Base-by-base conservation (phyloP, 1,140 invertebrate genomes). In the Apocrypta bakeri region DNA sequence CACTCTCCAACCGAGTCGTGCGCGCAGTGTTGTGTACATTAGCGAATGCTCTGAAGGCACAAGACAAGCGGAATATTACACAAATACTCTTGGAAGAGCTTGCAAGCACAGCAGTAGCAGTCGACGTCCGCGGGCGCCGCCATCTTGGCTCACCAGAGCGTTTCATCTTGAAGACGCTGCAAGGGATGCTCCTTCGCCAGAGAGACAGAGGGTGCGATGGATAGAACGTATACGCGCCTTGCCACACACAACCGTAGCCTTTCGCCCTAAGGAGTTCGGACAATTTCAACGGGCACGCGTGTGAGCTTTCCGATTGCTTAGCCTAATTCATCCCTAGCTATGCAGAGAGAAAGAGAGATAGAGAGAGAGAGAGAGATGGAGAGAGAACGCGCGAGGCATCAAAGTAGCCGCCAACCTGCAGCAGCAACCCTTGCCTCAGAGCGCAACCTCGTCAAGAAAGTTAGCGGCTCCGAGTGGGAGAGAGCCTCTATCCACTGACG, bases 11-110 rank as follows among this genome's bases (percentile, higher is more conserved):
- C 14, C 82, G 83, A 37, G 56, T n/a, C 82, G 83, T 83, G 85
- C 85, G 85, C 85, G 71, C 86, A 69, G 87, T 88, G 89, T 91
- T 92, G 89, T 92, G 89, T 92, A 90, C 91, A 92, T 92, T 91
- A 92, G 90, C 87, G 88, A 88, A 90, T 90, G 88, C 89, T 91
- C 89, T 89, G 88, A 90, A 91, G 90, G 88, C 90, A n/a, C 83
- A 92, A 92, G 91, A 92, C 91, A 92, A 92, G 91, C 91, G 91
- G 90, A 92, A 92, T 92, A 92, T 92, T 92, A 92, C 90, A 91
- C 91, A 92, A 92, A 92, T 92, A 91, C 88, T 87, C 87, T 87
- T 86, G 85, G 84, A 85, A 17, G 80, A 27, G 72, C 81, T 66
- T 48, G 80, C 48, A 7, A 56, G 48, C 48, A 77, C 11, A 72